A percentile compares a stretch with the other conserved stretches of the same genome.
phyloP scores from a whole-genome alignment of 1,140 invertebrate genomes.

The Drosophila nebulosa region DNA sequence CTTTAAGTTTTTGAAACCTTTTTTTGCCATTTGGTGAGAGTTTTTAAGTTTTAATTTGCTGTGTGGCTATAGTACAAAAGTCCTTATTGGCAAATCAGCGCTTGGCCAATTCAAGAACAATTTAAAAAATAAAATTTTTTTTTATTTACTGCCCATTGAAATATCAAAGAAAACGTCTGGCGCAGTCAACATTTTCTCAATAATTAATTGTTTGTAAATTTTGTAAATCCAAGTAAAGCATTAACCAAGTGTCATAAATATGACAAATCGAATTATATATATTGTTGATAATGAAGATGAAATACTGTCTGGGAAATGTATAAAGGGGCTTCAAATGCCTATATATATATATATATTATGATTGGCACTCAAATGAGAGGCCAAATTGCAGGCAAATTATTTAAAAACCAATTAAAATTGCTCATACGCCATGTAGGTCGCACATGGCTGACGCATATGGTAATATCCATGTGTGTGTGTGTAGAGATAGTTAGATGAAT shows the following conservation, averaged over 20 bases:
- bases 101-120: too few relatives aligned
- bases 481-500: background rate
- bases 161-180: too few relatives aligned
- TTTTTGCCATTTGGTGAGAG: too few relatives aligned
- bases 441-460: slow-evolving; percentile 8
- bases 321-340: background rate
- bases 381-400: slow-evolving; percentile 66
- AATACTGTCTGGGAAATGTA: background rate
- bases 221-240: background rate
- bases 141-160: too few relatives aligned
- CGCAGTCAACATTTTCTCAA: too few relatives aligned
- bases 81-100: too few relatives aligned
- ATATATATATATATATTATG: background rate
- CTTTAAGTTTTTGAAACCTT: too few relatives aligned
- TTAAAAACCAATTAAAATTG: slow-evolving; percentile 78
- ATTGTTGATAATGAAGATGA: slow-evolving; percentile 17
- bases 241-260: background rate
- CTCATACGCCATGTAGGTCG: slow-evolving; percentile 59
- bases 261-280: slow-evolving; percentile 25
- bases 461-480: background rate
- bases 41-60: too few relatives aligned
- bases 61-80: too few relatives aligned
- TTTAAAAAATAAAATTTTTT: too few relatives aligned
- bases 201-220: too few relatives aligned
- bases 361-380: background rate